Percentiles rank a stretch among this genome's conserved stretches.
phyloP scores from a whole-genome alignment of 2,113 vertebrate species.

The Onychostruthus taczanowskii region DNA sequence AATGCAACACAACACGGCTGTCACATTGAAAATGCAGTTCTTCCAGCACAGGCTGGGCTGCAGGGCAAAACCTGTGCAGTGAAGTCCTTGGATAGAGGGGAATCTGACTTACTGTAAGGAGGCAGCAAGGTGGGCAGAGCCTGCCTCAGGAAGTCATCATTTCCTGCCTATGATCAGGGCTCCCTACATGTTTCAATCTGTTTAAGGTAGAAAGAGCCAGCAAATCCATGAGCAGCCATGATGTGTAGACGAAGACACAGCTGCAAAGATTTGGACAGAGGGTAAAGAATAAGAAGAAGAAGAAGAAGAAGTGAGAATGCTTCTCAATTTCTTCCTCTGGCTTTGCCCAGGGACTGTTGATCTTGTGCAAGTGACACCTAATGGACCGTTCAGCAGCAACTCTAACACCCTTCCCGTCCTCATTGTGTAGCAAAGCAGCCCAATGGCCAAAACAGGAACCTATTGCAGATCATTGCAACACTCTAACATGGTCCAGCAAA shows the following conservation, averaged over 20 bases:
- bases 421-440: neutral
- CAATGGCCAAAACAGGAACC: neutral
- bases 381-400: neutral
- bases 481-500: neutral
- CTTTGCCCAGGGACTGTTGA: neutral
- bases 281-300: neutral
- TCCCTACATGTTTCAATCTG: neutral
- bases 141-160: neutral
- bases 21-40: neutral
- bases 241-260: neutral
- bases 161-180: neutral
- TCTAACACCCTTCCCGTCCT: neutral
- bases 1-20: neutral
- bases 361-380: neutral
- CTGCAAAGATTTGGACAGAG: neutral
- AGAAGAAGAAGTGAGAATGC: neutral
- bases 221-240: neutral
- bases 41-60: neutral
- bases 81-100: neutral
- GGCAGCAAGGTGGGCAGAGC: neutral
- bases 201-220: neutral
- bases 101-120: neutral
- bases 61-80: neutral
- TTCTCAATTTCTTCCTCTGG: neutral
- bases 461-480: neutral